Percentiles rank a stretch among this genome's conserved stretches.
Conservation (phyloP, 2,113 vertebrate species). For the Vulpes ferrilata region DNA sequence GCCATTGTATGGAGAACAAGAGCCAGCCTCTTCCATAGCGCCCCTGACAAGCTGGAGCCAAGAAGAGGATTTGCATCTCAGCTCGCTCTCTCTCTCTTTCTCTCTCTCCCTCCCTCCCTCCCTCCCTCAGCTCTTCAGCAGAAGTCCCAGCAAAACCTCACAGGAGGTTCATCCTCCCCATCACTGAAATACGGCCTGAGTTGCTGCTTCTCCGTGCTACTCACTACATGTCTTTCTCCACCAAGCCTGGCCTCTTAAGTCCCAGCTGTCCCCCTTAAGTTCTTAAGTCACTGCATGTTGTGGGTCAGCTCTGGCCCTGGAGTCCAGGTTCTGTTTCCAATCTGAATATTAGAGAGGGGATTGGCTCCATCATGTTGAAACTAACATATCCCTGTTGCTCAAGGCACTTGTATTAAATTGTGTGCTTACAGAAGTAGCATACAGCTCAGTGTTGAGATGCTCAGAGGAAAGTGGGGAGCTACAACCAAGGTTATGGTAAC, state of each 20-base stretch:
- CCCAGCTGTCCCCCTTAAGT: not conserved
- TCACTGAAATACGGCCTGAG: not conserved
- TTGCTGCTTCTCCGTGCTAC: not conserved
- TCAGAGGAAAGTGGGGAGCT: not conserved
- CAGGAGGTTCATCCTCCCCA: not conserved
- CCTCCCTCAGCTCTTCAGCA: not conserved
- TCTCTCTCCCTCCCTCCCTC: too few species aligned
- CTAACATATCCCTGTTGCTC: not conserved
- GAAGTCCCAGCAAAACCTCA: not conserved
- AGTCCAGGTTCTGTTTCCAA: slow-evolving; percentile 55
- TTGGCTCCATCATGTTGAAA: not conserved
- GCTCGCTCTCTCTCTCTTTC: not conserved
- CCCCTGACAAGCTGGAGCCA: not conserved
- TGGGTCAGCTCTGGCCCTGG: not conserved
- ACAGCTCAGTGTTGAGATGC: not conserved
- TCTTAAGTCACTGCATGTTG: not conserved
- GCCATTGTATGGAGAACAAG: not conserved
- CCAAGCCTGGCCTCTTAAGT: not conserved
- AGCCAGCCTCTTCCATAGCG: not conserved
- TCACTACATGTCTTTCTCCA: not conserved
- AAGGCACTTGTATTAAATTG: not conserved
- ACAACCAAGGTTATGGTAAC: not conserved
- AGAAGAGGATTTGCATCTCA: slow-evolving; percentile 40
- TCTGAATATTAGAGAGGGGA: not conserved
- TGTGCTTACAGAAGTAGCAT: not conserved